These are phyloP conservation scores for Choreutis nemorana DNA, from an alignment of 2,888 invertebrate species.

Conservation along the genomic window DNA sequence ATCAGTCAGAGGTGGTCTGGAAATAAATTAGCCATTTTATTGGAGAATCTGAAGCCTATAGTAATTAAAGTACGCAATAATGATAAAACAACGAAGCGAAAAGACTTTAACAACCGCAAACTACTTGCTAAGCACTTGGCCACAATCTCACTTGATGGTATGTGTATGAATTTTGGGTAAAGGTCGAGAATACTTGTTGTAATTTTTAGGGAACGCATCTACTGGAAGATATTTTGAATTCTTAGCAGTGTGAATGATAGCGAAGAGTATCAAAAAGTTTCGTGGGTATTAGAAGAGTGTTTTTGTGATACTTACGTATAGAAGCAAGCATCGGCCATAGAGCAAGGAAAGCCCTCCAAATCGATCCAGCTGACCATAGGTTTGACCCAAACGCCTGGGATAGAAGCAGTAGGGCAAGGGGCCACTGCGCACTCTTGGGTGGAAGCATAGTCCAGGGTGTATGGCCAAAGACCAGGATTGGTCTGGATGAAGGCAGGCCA, in stretches of 20 bases:
- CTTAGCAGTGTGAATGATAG: too few relatives aligned
- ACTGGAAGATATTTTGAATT: too few relatives aligned
- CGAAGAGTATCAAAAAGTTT: too few relatives aligned
- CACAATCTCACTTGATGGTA: too few relatives aligned
- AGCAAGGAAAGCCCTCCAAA: slow-evolving; percentile 34
- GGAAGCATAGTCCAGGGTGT: slow-evolving; percentile 61
- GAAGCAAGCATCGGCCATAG: slow-evolving; percentile 51
- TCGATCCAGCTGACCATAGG: slow-evolving; percentile 60
- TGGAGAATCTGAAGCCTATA: neutral
- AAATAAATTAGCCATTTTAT: neutral
- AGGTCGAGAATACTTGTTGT: too few relatives aligned
- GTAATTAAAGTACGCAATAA: too few relatives aligned
- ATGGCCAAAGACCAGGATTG: slow-evolving; percentile 58
- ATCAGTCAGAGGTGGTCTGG: slow-evolving; percentile 15
- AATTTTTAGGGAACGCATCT: too few relatives aligned
- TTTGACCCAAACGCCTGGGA: slow-evolving; percentile 62
- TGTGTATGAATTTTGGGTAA: too few relatives aligned
- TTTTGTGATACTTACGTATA: slow-evolving; percentile 28
- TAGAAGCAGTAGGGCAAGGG: slow-evolving; percentile 49
- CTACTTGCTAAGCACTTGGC: too few relatives aligned
- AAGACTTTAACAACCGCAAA: too few relatives aligned
- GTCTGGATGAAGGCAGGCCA: slow-evolving; percentile 42
- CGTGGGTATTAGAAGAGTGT: too few relatives aligned
- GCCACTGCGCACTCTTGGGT: slow-evolving; percentile 47
- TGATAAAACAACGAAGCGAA: too few relatives aligned